Evolutionary conservation across 2,797 vertebrate genomes (phyloP).

Genomic region (Bovichtus variegatus): DNA sequence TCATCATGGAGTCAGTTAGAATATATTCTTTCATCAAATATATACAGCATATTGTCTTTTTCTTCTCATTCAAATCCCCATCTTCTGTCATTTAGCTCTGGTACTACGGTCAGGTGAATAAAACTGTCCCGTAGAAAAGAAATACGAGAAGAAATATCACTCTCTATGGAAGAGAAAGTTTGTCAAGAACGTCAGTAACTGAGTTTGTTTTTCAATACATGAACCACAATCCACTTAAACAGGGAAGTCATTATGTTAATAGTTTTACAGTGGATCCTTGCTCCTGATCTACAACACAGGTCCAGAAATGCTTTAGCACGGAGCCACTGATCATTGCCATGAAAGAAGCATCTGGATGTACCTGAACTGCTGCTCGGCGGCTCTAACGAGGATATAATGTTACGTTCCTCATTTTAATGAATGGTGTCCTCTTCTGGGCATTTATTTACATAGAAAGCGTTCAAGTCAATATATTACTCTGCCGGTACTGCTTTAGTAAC

Average conservation of each 20-base stretch:
- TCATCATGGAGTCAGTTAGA: conserved; percentile 22
- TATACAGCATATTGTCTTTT: conserved; percentile 18
- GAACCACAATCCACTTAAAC: conserved; percentile 83
- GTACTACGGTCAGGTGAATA: conserved; percentile 62
- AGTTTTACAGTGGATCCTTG: conserved; percentile 76
- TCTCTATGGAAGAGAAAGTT: conserved; percentile 75
- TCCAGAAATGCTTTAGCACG: conserved; percentile 48
- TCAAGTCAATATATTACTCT: conserved; percentile 46
- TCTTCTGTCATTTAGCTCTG: conserved; percentile 44
- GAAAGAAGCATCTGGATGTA: conserved; percentile 47
- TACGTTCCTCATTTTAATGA: conserved; percentile 42
- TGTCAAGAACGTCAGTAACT: conserved; percentile 78
- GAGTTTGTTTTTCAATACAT: conserved; percentile 81
- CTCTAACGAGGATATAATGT: conserved; percentile 36
- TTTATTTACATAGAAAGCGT: conserved; percentile 44
- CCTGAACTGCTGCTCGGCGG: conserved; percentile 45
- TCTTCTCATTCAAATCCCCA: conserved; percentile 24
- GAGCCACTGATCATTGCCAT: conserved; percentile 34
- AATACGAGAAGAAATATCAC: conserved; percentile 55
- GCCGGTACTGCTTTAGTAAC: conserved; percentile 54
- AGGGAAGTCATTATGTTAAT: conserved; percentile 84
- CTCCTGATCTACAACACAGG: conserved; percentile 56
- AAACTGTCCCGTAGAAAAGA: conserved; percentile 39
- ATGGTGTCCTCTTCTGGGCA: conserved; percentile 33
- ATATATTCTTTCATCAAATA: conserved; percentile 37